A percentile compares a stretch with the other conserved stretches of the same genome.
Evolutionary conservation across 2,113 vertebrate species (phyloP).

Genomic region (cattle (Bos taurus)): DNA sequence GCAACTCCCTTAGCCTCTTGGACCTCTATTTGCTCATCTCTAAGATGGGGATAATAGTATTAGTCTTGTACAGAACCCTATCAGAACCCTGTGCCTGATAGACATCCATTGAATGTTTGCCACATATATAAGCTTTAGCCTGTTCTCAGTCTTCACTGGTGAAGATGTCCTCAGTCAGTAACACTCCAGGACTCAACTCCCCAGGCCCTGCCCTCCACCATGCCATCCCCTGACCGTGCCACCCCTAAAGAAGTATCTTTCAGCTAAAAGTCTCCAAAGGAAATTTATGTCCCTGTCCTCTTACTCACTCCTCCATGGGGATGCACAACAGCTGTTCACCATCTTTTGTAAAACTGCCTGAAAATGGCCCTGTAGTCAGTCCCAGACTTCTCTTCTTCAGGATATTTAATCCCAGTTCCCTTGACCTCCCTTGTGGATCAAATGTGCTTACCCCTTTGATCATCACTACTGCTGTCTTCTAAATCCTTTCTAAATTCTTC

Average conservation of each 20-base stretch:
- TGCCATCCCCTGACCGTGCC: neutral
- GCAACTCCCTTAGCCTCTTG: neutral
- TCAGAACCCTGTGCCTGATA: neutral
- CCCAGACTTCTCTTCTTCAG: neutral
- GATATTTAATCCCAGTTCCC: neutral
- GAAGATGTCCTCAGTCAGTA: neutral
- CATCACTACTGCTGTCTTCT: neutral
- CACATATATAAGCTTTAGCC: neutral
- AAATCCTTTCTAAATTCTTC: neutral
- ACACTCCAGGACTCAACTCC: neutral
- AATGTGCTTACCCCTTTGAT: neutral
- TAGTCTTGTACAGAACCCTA: neutral
- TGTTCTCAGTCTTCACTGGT: neutral
- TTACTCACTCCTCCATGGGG: neutral
- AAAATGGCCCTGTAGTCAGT: neutral
- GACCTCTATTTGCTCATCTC: neutral
- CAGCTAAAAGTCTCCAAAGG: neutral
- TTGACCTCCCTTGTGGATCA: neutral
- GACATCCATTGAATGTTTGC: too few relatives aligned
- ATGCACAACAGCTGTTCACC: conserved; percentile 30
- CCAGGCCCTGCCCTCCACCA: neutral
- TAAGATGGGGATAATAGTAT: neutral
- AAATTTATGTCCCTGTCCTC: neutral
- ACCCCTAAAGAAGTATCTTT: neutral
- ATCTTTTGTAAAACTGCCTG: neutral